Conservation (phyloP, 2,888 invertebrate genomes). For the Caenorhabditis panamensis region DNA sequence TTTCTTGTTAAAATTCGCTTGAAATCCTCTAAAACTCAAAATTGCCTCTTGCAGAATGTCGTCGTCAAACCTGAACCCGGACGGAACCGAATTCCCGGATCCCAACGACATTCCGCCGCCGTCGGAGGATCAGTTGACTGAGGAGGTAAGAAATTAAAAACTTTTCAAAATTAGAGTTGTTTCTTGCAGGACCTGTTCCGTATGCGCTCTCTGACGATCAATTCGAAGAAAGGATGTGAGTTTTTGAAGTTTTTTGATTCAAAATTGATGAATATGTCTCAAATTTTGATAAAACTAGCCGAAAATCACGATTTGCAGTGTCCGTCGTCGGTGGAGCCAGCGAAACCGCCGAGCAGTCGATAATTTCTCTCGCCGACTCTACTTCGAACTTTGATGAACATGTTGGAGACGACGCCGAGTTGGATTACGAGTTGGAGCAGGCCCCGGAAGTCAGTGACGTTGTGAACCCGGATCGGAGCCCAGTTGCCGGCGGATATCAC, state of each 20-base stretch:
- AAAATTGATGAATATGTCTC: too few relatives aligned
- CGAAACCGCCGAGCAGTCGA: constrained; percentile 76
- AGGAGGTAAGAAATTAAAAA: constrained; percentile 51
- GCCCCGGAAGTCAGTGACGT: constrained; percentile 31
- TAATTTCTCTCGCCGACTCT: constrained; percentile 78
- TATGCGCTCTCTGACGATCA: constrained; percentile 64
- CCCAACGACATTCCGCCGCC: constrained; percentile 64
- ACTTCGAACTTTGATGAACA: constrained; percentile 78
- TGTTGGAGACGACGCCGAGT: constrained; percentile 65
- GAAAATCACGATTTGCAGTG: too few relatives aligned
- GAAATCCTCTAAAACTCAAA: neutral
- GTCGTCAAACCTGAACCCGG: constrained; percentile 45
- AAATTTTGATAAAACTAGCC: too few relatives aligned
- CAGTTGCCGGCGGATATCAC: constrained; percentile 56
- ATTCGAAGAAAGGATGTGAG: constrained; percentile 59
- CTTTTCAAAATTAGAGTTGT: neutral
- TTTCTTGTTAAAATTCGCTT: too few relatives aligned
- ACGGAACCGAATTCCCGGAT: constrained; percentile 54
- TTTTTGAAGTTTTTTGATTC: too few relatives aligned
- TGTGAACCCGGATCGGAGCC: neutral
- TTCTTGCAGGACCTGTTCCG: constrained; percentile 65
- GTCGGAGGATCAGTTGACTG: constrained; percentile 65
- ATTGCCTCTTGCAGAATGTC: constrained; percentile 20
- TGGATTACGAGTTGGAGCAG: constrained; percentile 51
- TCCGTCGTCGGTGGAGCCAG: constrained; percentile 56